Conservation (phyloP, 1,140 invertebrate genomes). For the Hyles euphorbiae region DNA sequence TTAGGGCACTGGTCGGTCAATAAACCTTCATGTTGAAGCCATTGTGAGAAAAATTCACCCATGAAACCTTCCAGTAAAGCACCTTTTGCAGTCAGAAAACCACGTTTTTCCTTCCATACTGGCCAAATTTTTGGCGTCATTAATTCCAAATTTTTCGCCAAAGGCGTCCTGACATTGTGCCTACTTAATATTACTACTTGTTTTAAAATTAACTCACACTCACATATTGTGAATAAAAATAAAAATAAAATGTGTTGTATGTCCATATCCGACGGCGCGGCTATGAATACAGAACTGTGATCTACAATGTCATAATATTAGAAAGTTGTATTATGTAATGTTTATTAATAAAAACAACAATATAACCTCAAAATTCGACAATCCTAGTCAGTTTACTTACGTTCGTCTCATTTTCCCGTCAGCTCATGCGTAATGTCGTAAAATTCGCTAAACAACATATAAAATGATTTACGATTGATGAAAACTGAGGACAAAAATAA, state of each 20-base stretch:
- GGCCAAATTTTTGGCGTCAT: slow-evolving; percentile 54
- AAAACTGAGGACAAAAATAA: too few species aligned
- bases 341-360: too few species aligned
- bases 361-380: too few species aligned
- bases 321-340: too few species aligned
- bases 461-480: too few species aligned
- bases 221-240: background rate
- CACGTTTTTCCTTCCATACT: slow-evolving; percentile 44
- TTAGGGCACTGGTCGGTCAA: slow-evolving; percentile 35
- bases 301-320: too few species aligned
- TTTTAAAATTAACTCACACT: slow-evolving; percentile 26
- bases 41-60: slow-evolving; percentile 46
- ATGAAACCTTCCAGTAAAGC: slow-evolving; percentile 50
- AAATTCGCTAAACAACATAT: too few species aligned
- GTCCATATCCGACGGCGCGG: too few species aligned
- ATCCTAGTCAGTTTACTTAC: too few species aligned
- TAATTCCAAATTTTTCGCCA: slow-evolving; percentile 38
- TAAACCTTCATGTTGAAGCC: slow-evolving; percentile 37
- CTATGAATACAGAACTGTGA: too few species aligned
- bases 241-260: background rate
- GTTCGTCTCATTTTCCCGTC: too few species aligned
- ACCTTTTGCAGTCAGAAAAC: slow-evolving; percentile 57
- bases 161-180: slow-evolving; percentile 54
- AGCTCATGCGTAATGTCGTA: too few species aligned
- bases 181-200: slow-evolving; percentile 57